Evolutionary conservation across 2,797 vertebrate species (phyloP).

Genomic region (Malurus splendens): DNA sequence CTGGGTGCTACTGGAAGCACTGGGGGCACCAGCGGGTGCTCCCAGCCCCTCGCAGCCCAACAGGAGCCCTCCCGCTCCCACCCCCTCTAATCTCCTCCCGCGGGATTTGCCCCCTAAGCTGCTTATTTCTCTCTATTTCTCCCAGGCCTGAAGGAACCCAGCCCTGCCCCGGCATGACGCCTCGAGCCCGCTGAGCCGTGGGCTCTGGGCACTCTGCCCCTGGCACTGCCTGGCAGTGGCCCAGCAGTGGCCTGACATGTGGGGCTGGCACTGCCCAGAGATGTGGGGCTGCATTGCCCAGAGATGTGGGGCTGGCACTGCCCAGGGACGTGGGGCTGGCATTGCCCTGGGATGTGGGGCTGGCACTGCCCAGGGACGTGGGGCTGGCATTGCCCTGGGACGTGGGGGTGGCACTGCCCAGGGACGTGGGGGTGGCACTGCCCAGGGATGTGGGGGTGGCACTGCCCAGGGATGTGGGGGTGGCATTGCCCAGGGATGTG

Average conservation of each 20-base stretch:
- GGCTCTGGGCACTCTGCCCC: background rate
- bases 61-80: background rate
- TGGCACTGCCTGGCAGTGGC: accelerated
- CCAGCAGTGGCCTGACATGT: background rate
- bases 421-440: too few relatives aligned
- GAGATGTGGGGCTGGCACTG: background rate
- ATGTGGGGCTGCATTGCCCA: too few relatives aligned
- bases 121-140: conserved; percentile 61
- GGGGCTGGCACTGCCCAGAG: background rate
- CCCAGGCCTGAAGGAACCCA: background rate
- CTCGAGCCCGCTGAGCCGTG: background rate
- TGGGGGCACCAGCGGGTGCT: background rate
- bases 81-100: background rate
- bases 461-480: too few relatives aligned
- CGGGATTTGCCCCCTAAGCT: conserved; percentile 44
- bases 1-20: background rate
- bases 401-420: too few relatives aligned
- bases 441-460: too few relatives aligned
- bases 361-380: accelerated
- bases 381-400: accelerated
- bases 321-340: too few relatives aligned
- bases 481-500: too few relatives aligned
- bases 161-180: background rate
- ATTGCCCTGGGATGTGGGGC: too few relatives aligned
- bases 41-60: background rate